Percentiles rank a stretch among this genome's conserved stretches.
Conservation (phyloP, 2,113 vertebrate species). For the Progne subis region DNA sequence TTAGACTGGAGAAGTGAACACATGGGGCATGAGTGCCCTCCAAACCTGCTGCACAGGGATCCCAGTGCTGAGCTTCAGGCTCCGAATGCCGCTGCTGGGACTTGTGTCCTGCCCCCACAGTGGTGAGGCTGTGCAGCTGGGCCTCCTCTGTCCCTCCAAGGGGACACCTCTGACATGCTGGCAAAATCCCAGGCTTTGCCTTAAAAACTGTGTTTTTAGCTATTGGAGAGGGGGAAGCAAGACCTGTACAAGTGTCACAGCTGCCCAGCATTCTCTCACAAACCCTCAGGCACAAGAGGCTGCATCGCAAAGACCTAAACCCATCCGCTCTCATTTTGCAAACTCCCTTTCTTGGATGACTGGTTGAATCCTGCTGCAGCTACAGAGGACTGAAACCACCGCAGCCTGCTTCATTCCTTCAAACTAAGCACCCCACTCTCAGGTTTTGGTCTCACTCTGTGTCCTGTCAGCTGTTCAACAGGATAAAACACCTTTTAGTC, state of each 20-base stretch:
- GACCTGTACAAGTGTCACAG: neutral
- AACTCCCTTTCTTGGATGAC: neutral
- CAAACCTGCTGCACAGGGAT: neutral
- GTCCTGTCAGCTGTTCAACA: too few relatives aligned
- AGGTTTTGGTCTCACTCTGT: fast-evolving
- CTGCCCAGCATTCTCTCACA: neutral
- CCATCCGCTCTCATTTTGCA: neutral
- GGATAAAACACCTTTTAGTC: neutral
- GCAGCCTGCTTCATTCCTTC: too few relatives aligned
- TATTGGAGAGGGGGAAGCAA: neutral
- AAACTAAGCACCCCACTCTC: fast-evolving
- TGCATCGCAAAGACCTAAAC: neutral
- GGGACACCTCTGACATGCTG: neutral
- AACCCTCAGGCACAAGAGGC: neutral
- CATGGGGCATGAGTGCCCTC: fast-evolving
- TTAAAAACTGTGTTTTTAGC: neutral
- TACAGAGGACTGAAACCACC: fast-evolving
- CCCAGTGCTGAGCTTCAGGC: neutral
- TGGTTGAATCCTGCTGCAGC: neutral
- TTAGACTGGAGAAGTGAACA: fast-evolving
- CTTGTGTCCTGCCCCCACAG: neutral
- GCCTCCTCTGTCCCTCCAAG: neutral
- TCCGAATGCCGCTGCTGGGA: neutral
- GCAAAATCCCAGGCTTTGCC: neutral
- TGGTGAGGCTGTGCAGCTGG: neutral